Base-by-base conservation (phyloP, 2,888 invertebrate genomes). In the Cheilosia soror region DNA sequence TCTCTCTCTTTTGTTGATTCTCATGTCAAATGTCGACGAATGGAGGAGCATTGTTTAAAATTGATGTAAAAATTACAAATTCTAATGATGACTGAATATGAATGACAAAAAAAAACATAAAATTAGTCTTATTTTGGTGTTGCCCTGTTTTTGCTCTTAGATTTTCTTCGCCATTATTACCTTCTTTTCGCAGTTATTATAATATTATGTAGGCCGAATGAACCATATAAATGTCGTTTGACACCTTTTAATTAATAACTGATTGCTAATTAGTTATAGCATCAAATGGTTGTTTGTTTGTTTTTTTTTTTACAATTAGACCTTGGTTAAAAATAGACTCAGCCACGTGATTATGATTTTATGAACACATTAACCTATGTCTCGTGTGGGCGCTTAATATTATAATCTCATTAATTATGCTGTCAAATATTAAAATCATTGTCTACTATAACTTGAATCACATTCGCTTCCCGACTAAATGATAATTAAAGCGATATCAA, bases 401-500 rank as follows among this genome's bases (percentile, higher is more conserved):
- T 68, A 42, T 29, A 42, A 42, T 20, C 31, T 55, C 5, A 42
- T 55, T 53, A 55, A 68, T 66, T 42, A 42, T 15, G 25, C 53
- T 65, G 65, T 51, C 33, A 37, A n/a, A 51, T 11, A 20, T 3
- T 25, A 33, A 33, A 31, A 44, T 31, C 6, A 58, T 27, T 40
- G 13, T 25, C 15, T 11, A 25, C 37, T 0, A 37, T 31, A 42
- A 15, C n/a, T 53, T 44, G 5, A n/a, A 15, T 3, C 9, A 29
- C 5, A 44, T 9, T 63, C 25, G n/a, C 47, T 57, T 37, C 4
- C 25, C 49, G 15, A 2, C 37, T 60, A 42, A 40, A 42, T 51
- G 31, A n/a, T 25, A 27, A 55, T 63, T 15, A 55, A 73, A 55
- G 44, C 6, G 62, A 63, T 55, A 73, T 73, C 7, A 55, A 63